Evolutionary conservation across 2,113 vertebrate genomes (phyloP), one percentile per base, ranked within the genome.

Genomic region (Mungos mungo): DNA sequence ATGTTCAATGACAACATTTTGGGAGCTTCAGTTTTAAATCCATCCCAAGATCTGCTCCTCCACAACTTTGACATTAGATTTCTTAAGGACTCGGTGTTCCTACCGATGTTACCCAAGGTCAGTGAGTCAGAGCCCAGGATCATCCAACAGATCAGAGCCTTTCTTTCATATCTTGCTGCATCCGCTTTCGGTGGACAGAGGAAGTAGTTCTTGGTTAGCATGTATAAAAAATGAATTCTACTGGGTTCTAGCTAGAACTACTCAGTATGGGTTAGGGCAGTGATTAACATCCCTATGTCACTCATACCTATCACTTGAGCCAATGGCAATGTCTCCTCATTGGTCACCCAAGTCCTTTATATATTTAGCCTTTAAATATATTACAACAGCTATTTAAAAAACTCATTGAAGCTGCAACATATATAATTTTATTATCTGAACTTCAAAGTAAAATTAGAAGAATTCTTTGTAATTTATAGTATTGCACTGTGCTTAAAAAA

Each of bases 61-160:
- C 38, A 88, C 47, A 57, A 86, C 16, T 18, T 86, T 31, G 14
- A 47, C 5, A 95, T 85, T 63, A 41, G 84, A 97, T 54, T 80
- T 94, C 84, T 89, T 92, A 93, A 60, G 47, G 87, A 50, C n/a
- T 92, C 57, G 66, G 47, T 85, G 74, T 83, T 92, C 77, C 41
- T 66, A 66, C 45, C 76, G 47, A 89, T 76, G 50, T 79, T 76
- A 83, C 41, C 41, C 68, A 88, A 92, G 31, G 84, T 79, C 76
- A 82, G 54, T 60, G 47, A 52, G 57, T 66, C 71, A 95, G 83
- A 92, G 47, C n/a, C 21, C 15, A 69, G 10, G 71, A 82, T 38
- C 69, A 31, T 21, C 47, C 38, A 85, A 83, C 25, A 93, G 69
- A 83, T n/a, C 23, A 89, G 25, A 96, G 35, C n/a, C 72, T 80